phyloP scores from a whole-genome alignment of 2,888 invertebrate genomes.

The Lydus trimaculatus region DNA sequence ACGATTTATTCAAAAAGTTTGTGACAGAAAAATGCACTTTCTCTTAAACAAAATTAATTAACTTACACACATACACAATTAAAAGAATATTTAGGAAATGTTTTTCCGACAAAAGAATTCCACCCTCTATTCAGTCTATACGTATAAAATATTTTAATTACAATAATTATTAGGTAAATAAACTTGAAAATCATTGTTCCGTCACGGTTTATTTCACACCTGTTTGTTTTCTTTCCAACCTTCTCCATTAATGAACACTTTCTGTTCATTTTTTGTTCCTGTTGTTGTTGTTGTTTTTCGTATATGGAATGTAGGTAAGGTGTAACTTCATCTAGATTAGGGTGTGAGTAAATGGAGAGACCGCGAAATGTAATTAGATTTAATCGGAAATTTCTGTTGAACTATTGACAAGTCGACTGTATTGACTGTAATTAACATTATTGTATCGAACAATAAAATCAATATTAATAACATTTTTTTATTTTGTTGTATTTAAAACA shows the following conservation, averaged over 20 bases:
- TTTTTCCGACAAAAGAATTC: background rate
- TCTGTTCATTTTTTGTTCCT: background rate
- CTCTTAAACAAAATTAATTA: background rate
- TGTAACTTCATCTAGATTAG: slow-evolving; percentile 7
- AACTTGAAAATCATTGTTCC: background rate
- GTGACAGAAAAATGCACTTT: slow-evolving; percentile 2
- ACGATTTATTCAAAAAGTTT: background rate
- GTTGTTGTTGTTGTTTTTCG: background rate
- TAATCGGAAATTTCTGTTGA: background rate
- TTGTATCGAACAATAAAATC: background rate
- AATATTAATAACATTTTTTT: background rate
- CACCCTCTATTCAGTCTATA: background rate
- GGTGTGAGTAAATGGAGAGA: background rate
- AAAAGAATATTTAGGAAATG: background rate
- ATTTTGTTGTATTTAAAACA: background rate
- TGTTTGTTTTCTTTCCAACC: background rate
- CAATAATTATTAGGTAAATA: background rate
- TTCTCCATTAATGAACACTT: background rate
- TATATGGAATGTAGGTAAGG: slow-evolving; percentile 7
- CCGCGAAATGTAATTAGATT: background rate
- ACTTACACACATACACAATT: background rate
- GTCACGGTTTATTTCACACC: background rate
- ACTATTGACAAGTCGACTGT: background rate
- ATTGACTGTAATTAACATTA: slow-evolving; percentile 4
- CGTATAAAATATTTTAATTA: background rate